Conservation (phyloP, 2,113 vertebrate species). For the Leptocoma aspasia region DNA sequence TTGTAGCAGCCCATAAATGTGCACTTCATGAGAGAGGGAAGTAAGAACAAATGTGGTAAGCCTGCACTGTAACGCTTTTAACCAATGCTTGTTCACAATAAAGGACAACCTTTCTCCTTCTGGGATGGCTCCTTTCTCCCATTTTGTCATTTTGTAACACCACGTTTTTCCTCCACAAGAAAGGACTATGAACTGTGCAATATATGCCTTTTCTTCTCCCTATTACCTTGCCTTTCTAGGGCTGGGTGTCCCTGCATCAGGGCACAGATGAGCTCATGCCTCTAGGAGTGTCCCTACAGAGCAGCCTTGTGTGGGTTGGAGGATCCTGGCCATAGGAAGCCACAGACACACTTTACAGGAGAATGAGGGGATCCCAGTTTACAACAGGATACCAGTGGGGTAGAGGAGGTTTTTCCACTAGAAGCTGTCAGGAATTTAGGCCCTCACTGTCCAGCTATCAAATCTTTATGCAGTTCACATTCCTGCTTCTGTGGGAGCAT, state of each 20-base stretch:
- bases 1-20: not conserved
- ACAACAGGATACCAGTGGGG: not conserved
- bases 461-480: not conserved
- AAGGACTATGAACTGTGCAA: not conserved
- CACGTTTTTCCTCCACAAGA: not conserved
- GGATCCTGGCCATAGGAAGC: not conserved
- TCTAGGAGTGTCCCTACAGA: not conserved
- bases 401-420: not conserved
- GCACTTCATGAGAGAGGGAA: not conserved
- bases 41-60: not conserved
- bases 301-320: not conserved
- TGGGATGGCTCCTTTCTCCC: not conserved
- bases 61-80: not conserved
- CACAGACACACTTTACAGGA: not conserved
- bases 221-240: not conserved
- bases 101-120: not conserved
- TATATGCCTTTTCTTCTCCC: not conserved
- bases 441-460: not conserved
- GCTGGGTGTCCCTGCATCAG: not conserved
- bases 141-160: not conserved
- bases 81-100: not conserved
- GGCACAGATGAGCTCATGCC: fast-evolving
- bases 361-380: not conserved
- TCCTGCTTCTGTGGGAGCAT: not conserved
- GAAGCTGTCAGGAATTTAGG: not conserved